A percentile compares a stretch with the other conserved stretches of the same genome.
Conservation (phyloP, 2,113 vertebrate species). For the Carassius carassius region DNA sequence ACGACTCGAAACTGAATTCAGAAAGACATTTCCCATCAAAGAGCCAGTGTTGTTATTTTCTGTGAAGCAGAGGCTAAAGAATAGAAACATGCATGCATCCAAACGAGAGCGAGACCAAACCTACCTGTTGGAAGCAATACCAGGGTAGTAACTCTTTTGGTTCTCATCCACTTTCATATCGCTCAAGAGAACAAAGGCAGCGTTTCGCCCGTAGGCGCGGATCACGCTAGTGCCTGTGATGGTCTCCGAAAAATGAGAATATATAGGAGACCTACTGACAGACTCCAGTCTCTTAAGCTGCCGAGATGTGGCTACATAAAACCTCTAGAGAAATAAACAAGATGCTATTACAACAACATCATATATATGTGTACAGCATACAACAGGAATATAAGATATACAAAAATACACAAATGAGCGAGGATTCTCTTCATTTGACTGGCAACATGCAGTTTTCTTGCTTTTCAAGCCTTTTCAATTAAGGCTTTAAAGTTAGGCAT, state of each 20-base stretch:
- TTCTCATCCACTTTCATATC: conserved; percentile 87
- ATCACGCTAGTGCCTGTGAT: conserved; percentile 88
- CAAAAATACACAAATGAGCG: not conserved
- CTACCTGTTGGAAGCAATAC: conserved; percentile 90
- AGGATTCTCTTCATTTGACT: not conserved
- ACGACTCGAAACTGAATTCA: not conserved
- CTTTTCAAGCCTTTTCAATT: not conserved
- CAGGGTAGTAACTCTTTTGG: conserved; percentile 89
- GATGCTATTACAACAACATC: not conserved
- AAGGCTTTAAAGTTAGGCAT: not conserved
- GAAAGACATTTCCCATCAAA: not conserved
- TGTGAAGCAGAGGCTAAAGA: not conserved
- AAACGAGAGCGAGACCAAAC: conserved; percentile 50
- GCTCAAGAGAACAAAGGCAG: conserved; percentile 81
- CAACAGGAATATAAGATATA: not conserved
- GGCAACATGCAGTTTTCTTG: not conserved
- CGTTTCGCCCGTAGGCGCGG: conserved; percentile 83
- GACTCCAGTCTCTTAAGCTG: conserved; percentile 97
- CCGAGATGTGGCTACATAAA: conserved; percentile 93
- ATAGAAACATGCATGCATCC: not conserved
- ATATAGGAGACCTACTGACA: conserved; percentile 92
- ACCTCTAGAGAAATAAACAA: conserved; percentile 79
- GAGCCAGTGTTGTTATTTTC: not conserved
- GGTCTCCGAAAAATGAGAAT: conserved; percentile 97
- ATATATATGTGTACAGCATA: not conserved